These are phyloP conservation scores for Luidia sarsii DNA, from an alignment of 53 echinoderm and acorn worm genomes.

Conservation along the genomic window DNA sequence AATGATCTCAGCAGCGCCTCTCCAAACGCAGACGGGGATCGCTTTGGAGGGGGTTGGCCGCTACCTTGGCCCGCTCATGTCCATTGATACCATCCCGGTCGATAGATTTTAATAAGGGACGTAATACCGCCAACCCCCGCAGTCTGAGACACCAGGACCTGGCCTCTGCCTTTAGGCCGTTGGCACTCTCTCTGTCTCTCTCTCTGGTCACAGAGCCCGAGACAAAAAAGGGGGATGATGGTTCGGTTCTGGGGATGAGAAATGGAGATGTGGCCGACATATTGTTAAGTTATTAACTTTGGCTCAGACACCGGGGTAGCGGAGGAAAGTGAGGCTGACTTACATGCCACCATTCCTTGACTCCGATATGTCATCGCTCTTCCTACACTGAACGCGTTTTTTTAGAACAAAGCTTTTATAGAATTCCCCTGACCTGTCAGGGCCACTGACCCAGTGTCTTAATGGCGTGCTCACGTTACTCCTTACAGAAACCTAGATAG, in stretches of 20 bases:
- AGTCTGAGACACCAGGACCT: constrained; percentile 7
- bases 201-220: too few species aligned
- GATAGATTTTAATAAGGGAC: constrained; percentile 45
- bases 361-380: too few species aligned
- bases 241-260: background rate
- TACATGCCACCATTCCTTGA: too few species aligned
- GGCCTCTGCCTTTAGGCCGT: constrained; percentile 45
- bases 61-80: background rate
- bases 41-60: constrained; percentile 23
- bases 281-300: background rate
- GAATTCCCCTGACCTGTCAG: too few species aligned
- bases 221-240: background rate
- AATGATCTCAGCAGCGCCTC: constrained; percentile 55
- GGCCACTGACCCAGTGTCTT: too few species aligned
- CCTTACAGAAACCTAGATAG: too few species aligned
- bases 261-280: constrained; percentile 31
- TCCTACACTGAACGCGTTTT: too few species aligned
- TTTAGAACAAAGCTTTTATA: too few species aligned
- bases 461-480: too few species aligned
- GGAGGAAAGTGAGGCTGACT: background rate
- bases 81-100: constrained; percentile 41
- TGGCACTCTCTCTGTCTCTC: constrained; percentile 37
- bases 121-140: constrained; percentile 24
- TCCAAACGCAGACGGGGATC: constrained; percentile 31
- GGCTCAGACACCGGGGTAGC: background rate